Evolutionary conservation across 2,797 vertebrate species (phyloP).

Genomic region (Gobio occitaniae): DNA sequence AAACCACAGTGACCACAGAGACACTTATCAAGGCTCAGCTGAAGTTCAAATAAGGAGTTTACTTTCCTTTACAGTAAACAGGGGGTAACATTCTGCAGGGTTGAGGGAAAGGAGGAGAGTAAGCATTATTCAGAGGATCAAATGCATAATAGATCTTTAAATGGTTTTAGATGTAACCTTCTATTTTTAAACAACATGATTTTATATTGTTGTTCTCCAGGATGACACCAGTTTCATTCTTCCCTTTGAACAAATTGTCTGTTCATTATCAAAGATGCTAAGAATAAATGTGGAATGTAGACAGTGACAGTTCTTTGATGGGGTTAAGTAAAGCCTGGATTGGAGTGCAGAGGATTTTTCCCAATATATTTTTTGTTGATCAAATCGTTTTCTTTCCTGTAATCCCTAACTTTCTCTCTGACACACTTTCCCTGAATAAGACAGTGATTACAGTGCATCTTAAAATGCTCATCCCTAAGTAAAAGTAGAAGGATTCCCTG

Average conservation of each 20-base stretch:
- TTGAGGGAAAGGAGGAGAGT: not conserved
- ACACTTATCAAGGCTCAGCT: slow-evolving; percentile 25
- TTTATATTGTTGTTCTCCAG: not conserved
- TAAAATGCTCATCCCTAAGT: slow-evolving; percentile 21
- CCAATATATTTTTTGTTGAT: slow-evolving; percentile 37
- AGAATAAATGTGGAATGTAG: slow-evolving; percentile 17
- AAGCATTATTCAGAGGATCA: not conserved
- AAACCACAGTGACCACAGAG: slow-evolving; percentile 40
- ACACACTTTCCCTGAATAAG: slow-evolving; percentile 51
- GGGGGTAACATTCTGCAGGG: not conserved
- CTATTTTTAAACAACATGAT: not conserved
- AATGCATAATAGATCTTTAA: not conserved
- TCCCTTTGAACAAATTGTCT: slow-evolving; percentile 28
- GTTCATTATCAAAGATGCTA: slow-evolving; percentile 11
- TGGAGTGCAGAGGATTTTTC: not conserved
- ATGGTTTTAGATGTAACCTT: not conserved
- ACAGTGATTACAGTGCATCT: slow-evolving; percentile 12
- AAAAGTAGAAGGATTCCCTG: not conserved
- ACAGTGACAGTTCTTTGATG: slow-evolving; percentile 19
- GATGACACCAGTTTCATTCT: not conserved
- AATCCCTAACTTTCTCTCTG: slow-evolving; percentile 57
- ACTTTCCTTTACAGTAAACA: slow-evolving; percentile 24
- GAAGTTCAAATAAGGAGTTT: slow-evolving; percentile 38
- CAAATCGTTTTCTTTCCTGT: slow-evolving; percentile 54
- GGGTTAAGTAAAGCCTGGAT: slow-evolving; percentile 18